Evolutionary conservation across 2,888 invertebrate genomes (phyloP).

Genomic region (Resseliella maxima): DNA sequence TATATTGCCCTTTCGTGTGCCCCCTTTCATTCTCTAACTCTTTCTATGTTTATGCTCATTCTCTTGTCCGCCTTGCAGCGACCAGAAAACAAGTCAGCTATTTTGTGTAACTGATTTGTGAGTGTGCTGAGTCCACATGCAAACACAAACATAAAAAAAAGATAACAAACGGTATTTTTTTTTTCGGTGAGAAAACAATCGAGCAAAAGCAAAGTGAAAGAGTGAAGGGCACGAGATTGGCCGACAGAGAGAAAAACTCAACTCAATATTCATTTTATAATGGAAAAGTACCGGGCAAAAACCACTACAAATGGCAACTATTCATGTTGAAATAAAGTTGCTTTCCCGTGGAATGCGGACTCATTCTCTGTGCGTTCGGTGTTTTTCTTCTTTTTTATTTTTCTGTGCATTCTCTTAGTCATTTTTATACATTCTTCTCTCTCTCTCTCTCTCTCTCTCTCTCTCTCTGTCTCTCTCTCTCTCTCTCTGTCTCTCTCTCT

Average conservation of each 20-base stretch:
- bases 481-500: too few species aligned
- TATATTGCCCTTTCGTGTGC: too few species aligned
- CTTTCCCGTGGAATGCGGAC: conserved; percentile 31
- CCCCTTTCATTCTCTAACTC: too few species aligned
- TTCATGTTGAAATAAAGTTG: conserved; percentile 50
- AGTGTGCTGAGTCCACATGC: neutral
- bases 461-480: neutral
- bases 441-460: neutral
- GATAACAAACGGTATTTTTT: neutral
- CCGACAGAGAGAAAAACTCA: neutral
- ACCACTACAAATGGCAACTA: conserved; percentile 43
- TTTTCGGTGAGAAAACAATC: neutral
- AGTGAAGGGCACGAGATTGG: neutral
- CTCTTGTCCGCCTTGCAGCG: too few species aligned
- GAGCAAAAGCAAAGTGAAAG: neutral
- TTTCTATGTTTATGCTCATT: too few species aligned
- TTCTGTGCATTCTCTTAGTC: too few species aligned
- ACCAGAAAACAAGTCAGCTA: too few species aligned
- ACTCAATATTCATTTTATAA: conserved; percentile 45
- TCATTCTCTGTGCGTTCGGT: neutral
- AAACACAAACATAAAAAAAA: conserved; percentile 9
- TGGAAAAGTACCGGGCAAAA: neutral
- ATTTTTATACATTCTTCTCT: too few species aligned
- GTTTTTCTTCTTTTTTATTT: neutral
- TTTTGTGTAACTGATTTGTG: neutral